Evolutionary conservation across 1,140 invertebrate species (phyloP).

Genomic region (Anagrus nilaparvatae): DNA sequence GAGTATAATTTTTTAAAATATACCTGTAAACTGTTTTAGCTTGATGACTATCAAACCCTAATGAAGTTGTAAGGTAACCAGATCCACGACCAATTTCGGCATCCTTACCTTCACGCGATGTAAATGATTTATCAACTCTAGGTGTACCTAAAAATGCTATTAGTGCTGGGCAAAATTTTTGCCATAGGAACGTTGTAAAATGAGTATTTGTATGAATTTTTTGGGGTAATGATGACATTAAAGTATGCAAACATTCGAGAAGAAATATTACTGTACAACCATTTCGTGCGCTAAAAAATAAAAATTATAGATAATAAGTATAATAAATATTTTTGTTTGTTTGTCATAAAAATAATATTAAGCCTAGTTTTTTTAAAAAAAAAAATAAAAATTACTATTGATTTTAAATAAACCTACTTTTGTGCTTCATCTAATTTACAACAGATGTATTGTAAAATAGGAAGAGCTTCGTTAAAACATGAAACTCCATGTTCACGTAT

Average conservation of each 20-base stretch:
- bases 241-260: constrained; percentile 74
- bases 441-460: constrained; percentile 81
- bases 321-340: background rate
- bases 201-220: constrained; percentile 71
- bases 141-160: constrained; percentile 78
- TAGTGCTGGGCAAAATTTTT: constrained; percentile 80
- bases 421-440: constrained; percentile 73
- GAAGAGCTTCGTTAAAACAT: constrained; percentile 83
- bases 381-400: constrained; percentile 4
- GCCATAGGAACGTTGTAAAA: constrained; percentile 81
- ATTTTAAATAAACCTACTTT: constrained; percentile 44
- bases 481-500: constrained; percentile 60
- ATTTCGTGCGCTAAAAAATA: constrained; percentile 44
- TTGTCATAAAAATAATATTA: too few relatives aligned
- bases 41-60: constrained; percentile 65
- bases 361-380: too few relatives aligned
- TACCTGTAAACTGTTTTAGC: constrained; percentile 81
- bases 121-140: constrained; percentile 61
- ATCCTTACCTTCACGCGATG: constrained; percentile 48
- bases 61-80: constrained; percentile 57
- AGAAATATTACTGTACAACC: constrained; percentile 61
- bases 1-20: too few relatives aligned
- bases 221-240: constrained; percentile 71
- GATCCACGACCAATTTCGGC: constrained; percentile 57
- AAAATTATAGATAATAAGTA: background rate